Conservation (phyloP, 2,797 vertebrate species). For the Pseudomugil gertrudae region DNA sequence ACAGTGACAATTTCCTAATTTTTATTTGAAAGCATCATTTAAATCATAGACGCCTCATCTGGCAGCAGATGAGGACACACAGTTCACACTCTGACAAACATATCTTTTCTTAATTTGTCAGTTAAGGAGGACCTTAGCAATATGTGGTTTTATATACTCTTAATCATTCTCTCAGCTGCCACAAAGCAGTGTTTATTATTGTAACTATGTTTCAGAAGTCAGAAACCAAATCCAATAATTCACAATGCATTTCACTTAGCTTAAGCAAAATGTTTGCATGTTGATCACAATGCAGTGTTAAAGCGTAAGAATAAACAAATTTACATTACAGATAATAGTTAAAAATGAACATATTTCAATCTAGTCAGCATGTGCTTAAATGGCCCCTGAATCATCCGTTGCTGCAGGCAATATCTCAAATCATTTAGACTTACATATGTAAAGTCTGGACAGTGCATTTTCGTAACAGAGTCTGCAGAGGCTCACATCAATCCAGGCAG, state of each 20-base stretch:
- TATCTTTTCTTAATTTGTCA: constrained; percentile 71
- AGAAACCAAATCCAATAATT: neutral
- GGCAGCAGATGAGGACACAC: constrained; percentile 63
- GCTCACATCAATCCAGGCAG: constrained; percentile 23
- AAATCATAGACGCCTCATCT: constrained; percentile 77
- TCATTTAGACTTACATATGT: constrained; percentile 56
- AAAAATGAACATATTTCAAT: constrained; percentile 27
- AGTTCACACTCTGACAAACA: constrained; percentile 50
- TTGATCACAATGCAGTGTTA: constrained; percentile 4
- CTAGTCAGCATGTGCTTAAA: constrained; percentile 32
- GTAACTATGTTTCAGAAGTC: neutral
- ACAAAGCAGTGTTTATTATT: constrained; percentile 13
- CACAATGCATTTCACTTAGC: constrained; percentile 5
- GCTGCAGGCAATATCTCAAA: constrained; percentile 58
- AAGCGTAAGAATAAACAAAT: constrained; percentile 28
- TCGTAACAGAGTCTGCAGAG: constrained; percentile 28
- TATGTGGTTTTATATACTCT: constrained; percentile 54
- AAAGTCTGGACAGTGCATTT: constrained; percentile 50
- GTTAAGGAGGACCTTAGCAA: constrained; percentile 62
- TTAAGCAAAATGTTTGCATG: constrained; percentile 6
- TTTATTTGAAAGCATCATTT: constrained; percentile 72
- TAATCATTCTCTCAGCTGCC: constrained; percentile 39
- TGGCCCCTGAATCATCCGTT: constrained; percentile 38
- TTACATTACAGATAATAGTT: constrained; percentile 22
- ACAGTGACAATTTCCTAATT: constrained; percentile 68